These are phyloP conservation scores for Anagyrus pseudococci DNA, from an alignment of 2,888 invertebrate species.

Conservation along the genomic window DNA sequence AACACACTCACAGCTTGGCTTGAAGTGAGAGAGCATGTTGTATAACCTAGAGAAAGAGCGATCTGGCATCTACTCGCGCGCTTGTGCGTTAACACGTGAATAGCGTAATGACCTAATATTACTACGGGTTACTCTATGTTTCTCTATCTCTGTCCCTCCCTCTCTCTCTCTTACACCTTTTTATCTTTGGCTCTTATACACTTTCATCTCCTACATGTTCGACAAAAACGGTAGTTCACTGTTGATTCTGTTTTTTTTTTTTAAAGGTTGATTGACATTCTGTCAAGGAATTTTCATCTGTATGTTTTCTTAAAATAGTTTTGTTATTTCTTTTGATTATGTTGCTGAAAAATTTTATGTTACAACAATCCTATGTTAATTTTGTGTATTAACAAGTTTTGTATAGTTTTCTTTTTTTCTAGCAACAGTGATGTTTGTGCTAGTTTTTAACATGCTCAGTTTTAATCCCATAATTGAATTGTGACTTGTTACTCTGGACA, in stretches of 20 bases:
- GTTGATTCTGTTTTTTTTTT: too few species aligned
- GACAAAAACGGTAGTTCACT: not conserved
- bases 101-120: slow-evolving; percentile 37
- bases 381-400: too few species aligned
- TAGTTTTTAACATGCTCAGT: too few species aligned
- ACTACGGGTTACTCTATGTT: slow-evolving; percentile 29
- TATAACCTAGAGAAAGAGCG: slow-evolving; percentile 39
- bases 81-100: slow-evolving; percentile 28
- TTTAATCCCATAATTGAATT: too few species aligned
- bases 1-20: slow-evolving; percentile 35
- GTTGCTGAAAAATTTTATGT: too few species aligned
- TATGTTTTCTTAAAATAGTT: too few species aligned
- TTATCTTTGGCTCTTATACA: not conserved
- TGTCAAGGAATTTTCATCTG: too few species aligned
- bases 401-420: too few species aligned
- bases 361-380: not conserved
- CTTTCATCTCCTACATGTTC: not conserved
- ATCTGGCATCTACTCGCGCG: slow-evolving; percentile 10
- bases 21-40: slow-evolving; percentile 4
- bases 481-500: not conserved
- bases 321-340: too few species aligned
- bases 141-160: not conserved
- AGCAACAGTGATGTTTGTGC: too few species aligned
- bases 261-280: too few species aligned
- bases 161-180: not conserved